Evolutionary conservation across 2,113 vertebrate genomes (phyloP).

Genomic region (Dolichallabes microphthalmus): DNA sequence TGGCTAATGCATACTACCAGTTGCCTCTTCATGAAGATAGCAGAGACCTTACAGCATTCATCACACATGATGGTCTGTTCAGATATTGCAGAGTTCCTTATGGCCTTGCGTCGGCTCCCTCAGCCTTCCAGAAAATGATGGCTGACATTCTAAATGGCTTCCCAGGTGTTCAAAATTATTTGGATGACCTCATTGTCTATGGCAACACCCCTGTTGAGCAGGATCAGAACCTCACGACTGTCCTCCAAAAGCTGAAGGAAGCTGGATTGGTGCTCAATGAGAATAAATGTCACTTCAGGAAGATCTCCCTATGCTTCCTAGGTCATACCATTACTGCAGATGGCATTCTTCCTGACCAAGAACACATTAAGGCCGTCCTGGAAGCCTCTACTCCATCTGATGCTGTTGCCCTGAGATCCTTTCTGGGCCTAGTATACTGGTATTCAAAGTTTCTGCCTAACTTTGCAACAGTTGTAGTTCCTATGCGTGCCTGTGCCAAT

Average conservation of each 20-base stretch:
- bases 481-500: not conserved
- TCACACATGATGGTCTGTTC: not conserved
- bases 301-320: not conserved
- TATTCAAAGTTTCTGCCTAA: not conserved
- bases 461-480: not conserved
- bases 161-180: not conserved
- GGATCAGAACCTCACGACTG: not conserved
- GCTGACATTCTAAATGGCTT: not conserved
- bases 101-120: not conserved
- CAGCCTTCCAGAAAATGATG: not conserved
- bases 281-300: not conserved
- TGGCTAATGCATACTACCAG: not conserved
- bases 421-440: not conserved
- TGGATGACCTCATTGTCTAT: not conserved
- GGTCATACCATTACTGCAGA: not conserved
- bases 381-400: not conserved
- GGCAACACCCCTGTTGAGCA: not conserved
- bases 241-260: not conserved
- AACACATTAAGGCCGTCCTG: not conserved
- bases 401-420: not conserved
- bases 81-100: not conserved
- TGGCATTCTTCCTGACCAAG: not conserved
- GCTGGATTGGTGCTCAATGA: not conserved
- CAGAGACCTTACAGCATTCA: not conserved
- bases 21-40: not conserved